Conservation (phyloP, 2,113 vertebrate species). For the Porphyrio hochstetteri region DNA sequence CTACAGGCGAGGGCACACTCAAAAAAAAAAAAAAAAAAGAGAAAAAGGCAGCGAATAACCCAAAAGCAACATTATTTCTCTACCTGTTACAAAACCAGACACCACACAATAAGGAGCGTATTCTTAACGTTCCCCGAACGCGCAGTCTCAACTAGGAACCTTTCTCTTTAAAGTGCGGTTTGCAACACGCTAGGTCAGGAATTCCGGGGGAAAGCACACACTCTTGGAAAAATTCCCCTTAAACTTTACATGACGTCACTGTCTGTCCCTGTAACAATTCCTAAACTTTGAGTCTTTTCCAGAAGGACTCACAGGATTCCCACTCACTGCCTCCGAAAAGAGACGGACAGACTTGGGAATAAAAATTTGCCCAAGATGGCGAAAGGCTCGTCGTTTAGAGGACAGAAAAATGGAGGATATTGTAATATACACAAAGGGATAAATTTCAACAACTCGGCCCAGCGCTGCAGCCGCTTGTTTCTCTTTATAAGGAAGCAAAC, state of each 20-base stretch:
- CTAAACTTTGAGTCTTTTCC: slow-evolving; percentile 78
- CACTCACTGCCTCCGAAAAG: slow-evolving; percentile 42
- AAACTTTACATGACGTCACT: slow-evolving; percentile 85
- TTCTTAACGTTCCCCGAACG: neutral
- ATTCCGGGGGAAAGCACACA: neutral
- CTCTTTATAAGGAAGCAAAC: slow-evolving; percentile 80
- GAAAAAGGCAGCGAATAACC: neutral
- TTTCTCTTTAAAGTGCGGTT: neutral
- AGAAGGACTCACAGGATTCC: slow-evolving; percentile 67
- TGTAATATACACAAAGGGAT: slow-evolving; percentile 99
- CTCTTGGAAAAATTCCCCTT: slow-evolving; percentile 57
- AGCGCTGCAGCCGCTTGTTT: slow-evolving; percentile 80
- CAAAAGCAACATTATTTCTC: neutral
- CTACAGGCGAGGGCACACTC: neutral
- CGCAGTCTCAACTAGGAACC: neutral
- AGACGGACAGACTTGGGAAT: slow-evolving; percentile 65
- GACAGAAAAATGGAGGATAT: slow-evolving; percentile 99
- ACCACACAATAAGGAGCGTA: neutral
- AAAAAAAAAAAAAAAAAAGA: neutral
- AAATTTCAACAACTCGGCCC: slow-evolving; percentile 90
- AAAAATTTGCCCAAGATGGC: slow-evolving; percentile 97
- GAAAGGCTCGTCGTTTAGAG: slow-evolving; percentile 99
- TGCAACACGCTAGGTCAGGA: neutral
- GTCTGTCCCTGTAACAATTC: slow-evolving; percentile 67
- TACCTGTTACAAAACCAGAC: slow-evolving; percentile 42